phyloP scores from a whole-genome alignment of 2,113 vertebrate genomes.

The Laterallus jamaicensis region DNA sequence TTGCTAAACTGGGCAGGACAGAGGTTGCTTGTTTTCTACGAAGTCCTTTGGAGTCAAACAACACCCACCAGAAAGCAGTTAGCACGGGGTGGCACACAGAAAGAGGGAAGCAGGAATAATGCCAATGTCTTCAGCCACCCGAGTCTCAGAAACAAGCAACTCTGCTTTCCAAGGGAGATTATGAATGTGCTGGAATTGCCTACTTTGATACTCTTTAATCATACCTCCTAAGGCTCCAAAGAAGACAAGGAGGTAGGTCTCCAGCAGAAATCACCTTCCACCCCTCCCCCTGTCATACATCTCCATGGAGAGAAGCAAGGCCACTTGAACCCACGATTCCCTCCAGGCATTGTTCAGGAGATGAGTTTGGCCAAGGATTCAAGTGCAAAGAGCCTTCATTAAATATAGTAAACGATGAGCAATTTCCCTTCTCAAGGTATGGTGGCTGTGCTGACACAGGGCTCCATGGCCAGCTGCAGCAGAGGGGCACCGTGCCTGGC shows the following conservation, averaged over 20 bases:
- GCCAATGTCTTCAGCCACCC: neutral
- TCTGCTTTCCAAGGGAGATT: neutral
- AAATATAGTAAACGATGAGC: neutral
- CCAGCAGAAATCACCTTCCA: neutral
- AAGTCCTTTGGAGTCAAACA: neutral
- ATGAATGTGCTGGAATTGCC: fast-evolving
- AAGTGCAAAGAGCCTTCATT: neutral
- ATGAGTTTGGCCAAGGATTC: neutral
- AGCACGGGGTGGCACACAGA: neutral
- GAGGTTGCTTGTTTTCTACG: neutral
- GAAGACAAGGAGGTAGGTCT: neutral
- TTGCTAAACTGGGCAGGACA: neutral
- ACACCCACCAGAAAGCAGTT: neutral
- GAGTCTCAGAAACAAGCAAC: neutral
- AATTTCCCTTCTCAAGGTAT: neutral
- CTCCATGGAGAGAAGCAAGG: neutral
- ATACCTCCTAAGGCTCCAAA: neutral
- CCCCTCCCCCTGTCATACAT: neutral
- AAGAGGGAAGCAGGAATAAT: neutral
- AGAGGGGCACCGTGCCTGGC: neutral
- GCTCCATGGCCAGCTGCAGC: neutral
- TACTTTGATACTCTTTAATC: neutral
- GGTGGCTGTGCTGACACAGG: neutral
- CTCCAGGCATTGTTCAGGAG: neutral
- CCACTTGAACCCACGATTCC: neutral